phyloP scores from a whole-genome alignment of 2,888 invertebrate species.

The Sisyra nigra region DNA sequence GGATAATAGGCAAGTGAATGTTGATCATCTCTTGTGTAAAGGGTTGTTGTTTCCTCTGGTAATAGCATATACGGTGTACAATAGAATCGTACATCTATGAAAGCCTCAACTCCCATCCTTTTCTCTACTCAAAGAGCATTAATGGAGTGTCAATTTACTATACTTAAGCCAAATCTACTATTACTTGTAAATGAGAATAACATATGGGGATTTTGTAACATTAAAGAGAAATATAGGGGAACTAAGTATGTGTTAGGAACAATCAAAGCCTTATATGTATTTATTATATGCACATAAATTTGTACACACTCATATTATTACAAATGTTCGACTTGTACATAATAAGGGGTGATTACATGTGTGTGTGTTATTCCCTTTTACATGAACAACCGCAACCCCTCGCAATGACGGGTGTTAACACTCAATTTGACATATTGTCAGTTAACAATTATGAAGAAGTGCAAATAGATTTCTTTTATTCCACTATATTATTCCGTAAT shows the following conservation, averaged over 20 bases:
- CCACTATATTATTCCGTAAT: neutral
- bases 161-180: too few relatives aligned
- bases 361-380: neutral
- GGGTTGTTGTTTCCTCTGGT: too few relatives aligned
- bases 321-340: neutral
- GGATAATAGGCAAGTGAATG: too few relatives aligned
- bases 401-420: conserved; percentile 21
- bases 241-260: too few relatives aligned
- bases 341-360: neutral
- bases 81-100: too few relatives aligned
- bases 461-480: too few relatives aligned
- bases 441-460: conserved; percentile 8
- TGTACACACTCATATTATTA: too few relatives aligned
- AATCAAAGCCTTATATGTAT: neutral
- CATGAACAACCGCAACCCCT: neutral
- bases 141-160: conserved; percentile 29
- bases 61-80: too few relatives aligned
- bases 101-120: too few relatives aligned
- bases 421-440: conserved; percentile 30
- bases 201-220: conserved; percentile 2
- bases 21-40: too few relatives aligned
- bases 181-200: too few relatives aligned
- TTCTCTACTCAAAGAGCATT: conserved; percentile 13
- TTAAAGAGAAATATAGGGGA: too few relatives aligned
- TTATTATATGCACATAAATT: neutral